Percentiles rank a stretch among this genome's conserved stretches.
These are phyloP conservation scores for Bolinopsis microptera DNA, from an alignment of 37 sponge, comb jelly and placozoan species.

Conservation along the genomic window DNA sequence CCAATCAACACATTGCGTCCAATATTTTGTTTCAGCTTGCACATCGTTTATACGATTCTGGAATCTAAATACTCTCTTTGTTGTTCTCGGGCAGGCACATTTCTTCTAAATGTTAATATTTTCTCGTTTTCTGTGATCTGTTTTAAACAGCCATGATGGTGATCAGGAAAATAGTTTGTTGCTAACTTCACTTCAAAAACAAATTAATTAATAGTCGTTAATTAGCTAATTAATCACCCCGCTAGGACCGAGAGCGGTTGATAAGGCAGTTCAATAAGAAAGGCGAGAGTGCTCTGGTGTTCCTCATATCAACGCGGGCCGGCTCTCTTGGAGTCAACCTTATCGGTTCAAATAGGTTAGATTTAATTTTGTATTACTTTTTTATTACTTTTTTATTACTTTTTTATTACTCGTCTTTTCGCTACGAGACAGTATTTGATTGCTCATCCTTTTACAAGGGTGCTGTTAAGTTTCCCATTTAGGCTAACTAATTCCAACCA, in stretches of 20 bases:
- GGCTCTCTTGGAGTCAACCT: conserved; percentile 95
- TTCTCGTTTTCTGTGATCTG: no score
- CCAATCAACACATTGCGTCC: no score
- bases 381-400: background rate
- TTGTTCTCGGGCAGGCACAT: no score
- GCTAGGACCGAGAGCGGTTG: conserved; percentile 66
- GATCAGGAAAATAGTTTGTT: no score
- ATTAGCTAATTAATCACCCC: background rate
- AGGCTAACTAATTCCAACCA: no score
- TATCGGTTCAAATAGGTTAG: conserved; percentile 80
- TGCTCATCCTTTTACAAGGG: background rate
- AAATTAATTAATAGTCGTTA: background rate
- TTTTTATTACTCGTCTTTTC: background rate
- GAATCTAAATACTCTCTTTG: no score
- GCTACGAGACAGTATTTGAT: background rate
- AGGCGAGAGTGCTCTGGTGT: conserved; percentile 41
- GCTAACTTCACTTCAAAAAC: no score
- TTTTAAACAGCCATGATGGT: no score
- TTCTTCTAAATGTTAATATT: no score
- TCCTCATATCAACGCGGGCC: conserved; percentile 74
- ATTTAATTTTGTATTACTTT: background rate
- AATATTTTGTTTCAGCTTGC: no score
- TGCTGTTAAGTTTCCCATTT: no score
- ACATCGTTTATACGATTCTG: no score
- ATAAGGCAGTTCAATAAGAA: conserved; percentile 48